Evolutionary conservation across 2,797 vertebrate species (phyloP).

Genomic region (Nyctalus aviator): DNA sequence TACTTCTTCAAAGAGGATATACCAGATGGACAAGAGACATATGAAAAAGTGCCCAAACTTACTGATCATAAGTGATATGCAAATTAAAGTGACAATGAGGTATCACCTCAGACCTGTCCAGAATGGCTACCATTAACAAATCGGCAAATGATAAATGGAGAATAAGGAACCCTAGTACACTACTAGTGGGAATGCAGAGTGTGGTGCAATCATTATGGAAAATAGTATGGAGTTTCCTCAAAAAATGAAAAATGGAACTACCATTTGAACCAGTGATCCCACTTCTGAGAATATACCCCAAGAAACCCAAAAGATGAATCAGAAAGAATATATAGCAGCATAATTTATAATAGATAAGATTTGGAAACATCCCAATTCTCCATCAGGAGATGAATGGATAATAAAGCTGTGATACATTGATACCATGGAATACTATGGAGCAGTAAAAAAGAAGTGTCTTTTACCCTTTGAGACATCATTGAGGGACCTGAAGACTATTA

Average conservation of each 20-base stretch:
- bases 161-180: background rate
- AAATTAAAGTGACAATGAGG: background rate
- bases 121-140: background rate
- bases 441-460: too few relatives aligned
- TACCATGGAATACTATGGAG: too few relatives aligned
- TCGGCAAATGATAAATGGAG: background rate
- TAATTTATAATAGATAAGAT: background rate
- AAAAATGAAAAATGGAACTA: background rate
- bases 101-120: background rate
- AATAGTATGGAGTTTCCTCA: background rate
- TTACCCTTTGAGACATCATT: too few relatives aligned
- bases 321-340: background rate
- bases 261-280: background rate
- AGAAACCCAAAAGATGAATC: background rate
- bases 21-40: background rate
- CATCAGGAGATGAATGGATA: background rate
- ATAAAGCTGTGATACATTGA: background rate
- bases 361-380: background rate
- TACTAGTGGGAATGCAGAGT: background rate
- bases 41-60: background rate
- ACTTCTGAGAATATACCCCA: background rate
- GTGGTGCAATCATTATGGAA: background rate
- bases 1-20: background rate
- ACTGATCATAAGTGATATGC: background rate
- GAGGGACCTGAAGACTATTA: too few relatives aligned